Evolutionary conservation across 2,113 vertebrate genomes (phyloP).

Genomic region (Cyphomyrus plagiostoma): DNA sequence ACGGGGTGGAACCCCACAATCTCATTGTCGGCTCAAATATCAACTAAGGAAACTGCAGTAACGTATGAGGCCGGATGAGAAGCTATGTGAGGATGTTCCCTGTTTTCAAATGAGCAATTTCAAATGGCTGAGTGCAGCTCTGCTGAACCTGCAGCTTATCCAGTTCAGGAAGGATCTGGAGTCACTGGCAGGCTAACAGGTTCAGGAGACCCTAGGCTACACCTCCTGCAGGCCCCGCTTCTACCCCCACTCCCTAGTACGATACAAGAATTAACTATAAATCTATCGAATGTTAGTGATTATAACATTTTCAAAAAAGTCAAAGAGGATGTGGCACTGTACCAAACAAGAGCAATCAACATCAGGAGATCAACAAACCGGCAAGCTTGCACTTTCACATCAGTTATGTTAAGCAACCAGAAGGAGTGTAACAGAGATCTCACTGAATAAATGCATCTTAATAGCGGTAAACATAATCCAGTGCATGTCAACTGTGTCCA

Average conservation of each 20-base stretch:
- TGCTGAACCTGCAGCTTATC: background rate
- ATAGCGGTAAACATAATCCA: background rate
- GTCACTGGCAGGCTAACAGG: background rate
- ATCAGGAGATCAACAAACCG: background rate
- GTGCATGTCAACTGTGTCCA: background rate
- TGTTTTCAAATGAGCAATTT: background rate
- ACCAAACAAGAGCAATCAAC: background rate
- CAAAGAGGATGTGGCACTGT: background rate
- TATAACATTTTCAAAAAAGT: background rate
- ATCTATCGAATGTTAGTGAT: background rate
- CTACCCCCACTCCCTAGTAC: background rate
- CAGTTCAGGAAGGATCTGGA: background rate
- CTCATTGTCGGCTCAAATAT: background rate
- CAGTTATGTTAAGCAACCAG: background rate
- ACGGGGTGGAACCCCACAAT: background rate
- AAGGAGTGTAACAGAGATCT: background rate
- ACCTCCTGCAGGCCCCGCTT: background rate
- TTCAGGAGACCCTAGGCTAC: background rate
- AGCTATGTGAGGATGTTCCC: background rate
- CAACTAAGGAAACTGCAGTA: background rate
- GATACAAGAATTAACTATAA: background rate
- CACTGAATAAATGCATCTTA: background rate
- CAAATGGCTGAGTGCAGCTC: background rate
- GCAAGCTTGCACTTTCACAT: background rate
- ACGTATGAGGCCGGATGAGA: background rate